phyloP scores from a whole-genome alignment of 2,888 invertebrate species.

The Philhelius pedissequus region DNA sequence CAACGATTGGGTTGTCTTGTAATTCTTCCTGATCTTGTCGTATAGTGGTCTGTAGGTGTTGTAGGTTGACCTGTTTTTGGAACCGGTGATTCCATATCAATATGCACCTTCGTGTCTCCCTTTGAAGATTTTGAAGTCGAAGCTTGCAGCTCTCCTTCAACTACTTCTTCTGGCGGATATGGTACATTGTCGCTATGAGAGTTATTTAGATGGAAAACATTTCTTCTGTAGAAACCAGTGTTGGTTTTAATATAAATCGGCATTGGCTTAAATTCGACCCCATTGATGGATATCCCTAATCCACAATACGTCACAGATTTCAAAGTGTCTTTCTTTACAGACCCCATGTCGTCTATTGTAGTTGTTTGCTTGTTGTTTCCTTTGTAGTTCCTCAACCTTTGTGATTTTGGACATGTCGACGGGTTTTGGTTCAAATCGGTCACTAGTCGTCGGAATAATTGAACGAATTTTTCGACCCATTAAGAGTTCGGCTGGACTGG shows the following conservation, averaged over 20 bases:
- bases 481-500: constrained; percentile 9
- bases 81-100: background rate
- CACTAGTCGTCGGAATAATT: background rate
- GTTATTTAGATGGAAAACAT: constrained; percentile 3
- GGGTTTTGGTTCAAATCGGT: background rate
- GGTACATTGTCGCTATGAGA: background rate
- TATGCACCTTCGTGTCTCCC: background rate
- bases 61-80: background rate
- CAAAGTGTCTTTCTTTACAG: background rate
- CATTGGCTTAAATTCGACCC: constrained; percentile 16
- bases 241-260: constrained; percentile 22
- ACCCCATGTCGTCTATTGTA: constrained; percentile 10
- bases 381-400: background rate
- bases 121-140: background rate
- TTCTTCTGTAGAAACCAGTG: constrained; percentile 8
- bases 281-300: constrained; percentile 23
- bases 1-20: background rate
- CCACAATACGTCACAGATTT: constrained; percentile 21
- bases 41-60: background rate
- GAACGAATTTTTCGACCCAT: constrained; percentile 6
- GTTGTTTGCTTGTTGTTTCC: constrained; percentile 12
- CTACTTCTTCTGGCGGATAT: background rate
- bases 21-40: constrained; percentile 14
- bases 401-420: background rate
- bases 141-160: constrained; percentile 1